Evolutionary conservation across 2,113 vertebrate species (phyloP).

Genomic region (Epinephelus cyanopodus): DNA sequence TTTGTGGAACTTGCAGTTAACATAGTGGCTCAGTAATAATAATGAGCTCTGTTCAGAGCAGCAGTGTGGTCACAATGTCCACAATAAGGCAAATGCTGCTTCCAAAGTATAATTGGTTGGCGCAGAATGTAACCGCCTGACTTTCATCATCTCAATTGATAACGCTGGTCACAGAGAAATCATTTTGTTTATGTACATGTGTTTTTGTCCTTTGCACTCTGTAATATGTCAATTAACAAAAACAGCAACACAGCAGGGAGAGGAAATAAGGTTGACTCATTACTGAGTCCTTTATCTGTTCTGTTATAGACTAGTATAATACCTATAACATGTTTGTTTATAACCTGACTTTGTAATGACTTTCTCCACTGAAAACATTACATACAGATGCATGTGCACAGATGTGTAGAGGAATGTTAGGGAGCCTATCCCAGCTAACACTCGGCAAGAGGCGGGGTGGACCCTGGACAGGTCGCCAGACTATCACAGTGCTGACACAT

Average conservation of each 20-base stretch:
- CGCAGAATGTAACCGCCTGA: not conserved
- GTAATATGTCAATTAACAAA: not conserved
- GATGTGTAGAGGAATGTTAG: not conserved
- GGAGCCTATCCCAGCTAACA: too few species aligned
- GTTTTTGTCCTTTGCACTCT: not conserved
- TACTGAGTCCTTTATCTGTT: not conserved
- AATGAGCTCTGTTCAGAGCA: not conserved
- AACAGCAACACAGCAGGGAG: not conserved
- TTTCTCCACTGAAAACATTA: not conserved
- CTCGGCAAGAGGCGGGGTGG: too few species aligned
- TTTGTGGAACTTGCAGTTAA: not conserved
- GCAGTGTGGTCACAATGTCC: not conserved
- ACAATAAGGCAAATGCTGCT: not conserved
- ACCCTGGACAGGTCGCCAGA: too few species aligned
- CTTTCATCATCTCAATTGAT: not conserved
- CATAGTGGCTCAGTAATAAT: not conserved
- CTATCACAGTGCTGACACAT: too few species aligned
- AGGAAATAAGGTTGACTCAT: not conserved
- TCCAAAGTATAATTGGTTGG: not conserved
- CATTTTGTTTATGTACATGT: not conserved
- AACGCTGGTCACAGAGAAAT: not conserved
- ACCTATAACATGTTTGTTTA: not conserved
- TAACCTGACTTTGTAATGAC: constrained; percentile 2
- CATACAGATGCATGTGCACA: not conserved
- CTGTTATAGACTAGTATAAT: not conserved